A percentile compares a stretch with the other conserved stretches of the same genome.
Conservation (phyloP, 1,140 invertebrate genomes). For the Daktulosphaira vitifoliae region DNA sequence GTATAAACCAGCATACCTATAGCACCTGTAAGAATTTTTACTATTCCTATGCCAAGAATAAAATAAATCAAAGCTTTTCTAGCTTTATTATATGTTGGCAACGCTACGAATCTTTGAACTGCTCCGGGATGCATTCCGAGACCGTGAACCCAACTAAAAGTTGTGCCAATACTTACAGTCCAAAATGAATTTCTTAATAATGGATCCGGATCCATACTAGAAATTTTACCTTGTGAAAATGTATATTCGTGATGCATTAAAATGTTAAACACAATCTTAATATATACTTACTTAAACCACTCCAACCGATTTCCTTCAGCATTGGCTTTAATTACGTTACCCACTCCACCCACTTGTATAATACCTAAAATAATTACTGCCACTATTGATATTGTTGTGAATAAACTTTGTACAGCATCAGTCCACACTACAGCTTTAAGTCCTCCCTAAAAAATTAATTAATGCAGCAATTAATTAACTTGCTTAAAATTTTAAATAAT, state of each 20-base stretch:
- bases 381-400: conserved; percentile 66
- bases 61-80: conserved; percentile 32
- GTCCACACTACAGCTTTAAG: conserved; percentile 83
- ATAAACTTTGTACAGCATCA: conserved; percentile 67
- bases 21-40: conserved; percentile 43
- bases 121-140: conserved; percentile 84
- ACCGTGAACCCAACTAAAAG: conserved; percentile 55
- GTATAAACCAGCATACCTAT: conserved; percentile 53
- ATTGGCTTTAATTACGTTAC: conserved; percentile 53
- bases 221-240: conserved; percentile 35
- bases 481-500: neutral
- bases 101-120: conserved; percentile 72
- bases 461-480: neutral
- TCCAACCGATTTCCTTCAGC: conserved; percentile 49
- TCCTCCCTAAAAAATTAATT: conserved; percentile 55
- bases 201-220: conserved; percentile 65
- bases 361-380: conserved; percentile 59
- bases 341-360: conserved; percentile 54
- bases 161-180: conserved; percentile 60
- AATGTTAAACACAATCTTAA: neutral
- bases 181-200: conserved; percentile 72
- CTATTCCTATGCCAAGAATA: conserved; percentile 42
- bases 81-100: conserved; percentile 57
- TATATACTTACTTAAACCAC: conserved; percentile 51
- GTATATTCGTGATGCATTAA: neutral